Base-by-base conservation (phyloP, 2,888 invertebrate genomes). In the Aphidoletes aphidimyza region DNA sequence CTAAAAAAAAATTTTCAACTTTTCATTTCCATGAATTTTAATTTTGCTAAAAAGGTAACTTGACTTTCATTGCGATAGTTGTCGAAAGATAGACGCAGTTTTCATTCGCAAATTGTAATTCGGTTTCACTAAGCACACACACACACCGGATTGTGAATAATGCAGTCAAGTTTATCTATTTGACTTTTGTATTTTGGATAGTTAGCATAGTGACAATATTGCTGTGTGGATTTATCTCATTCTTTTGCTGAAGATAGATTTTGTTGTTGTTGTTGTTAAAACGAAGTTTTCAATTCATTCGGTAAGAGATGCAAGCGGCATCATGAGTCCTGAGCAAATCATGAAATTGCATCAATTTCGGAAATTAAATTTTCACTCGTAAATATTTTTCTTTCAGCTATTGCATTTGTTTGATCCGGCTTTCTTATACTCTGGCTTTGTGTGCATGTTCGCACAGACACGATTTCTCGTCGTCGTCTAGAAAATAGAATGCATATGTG, bases 331-430 rank as follows among this genome's bases (percentile, higher is more conserved):
- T 17, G 34, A 30, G 30, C 17, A n/a, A 69, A 69, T 69, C 69
- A 69, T 30, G 69, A 69, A 69, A 69, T 69, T 69, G 69, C 69
- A 69, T 69, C 69, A 69, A 69, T 69, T 69, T 69, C 69, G 34
- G 11, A 69, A 69, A 69, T 69, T 69, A 69, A 69, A 69, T 69
- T 69, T 69, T 69, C 69, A 11, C 14, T 69, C 69, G 69, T 30
- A 69, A 69, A 69, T 69, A 69, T 69, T 69, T 69, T 69, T 69
- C 69, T 69, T 69, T 69, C 69, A 5, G 26, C 34, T 30, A 69
- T 69, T 69, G 69, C 34, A 69, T 69, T 69, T 69, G 69, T 69
- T 69, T 69, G 69, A 69, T 69, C 69, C 69, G 69, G 9, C 30
- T 54, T 17, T 54, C 26, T 54, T 54, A 22, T 11, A 26, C 26